phyloP scores from a whole-genome alignment of 2,113 vertebrate species.

The Dicaeum eximium region DNA sequence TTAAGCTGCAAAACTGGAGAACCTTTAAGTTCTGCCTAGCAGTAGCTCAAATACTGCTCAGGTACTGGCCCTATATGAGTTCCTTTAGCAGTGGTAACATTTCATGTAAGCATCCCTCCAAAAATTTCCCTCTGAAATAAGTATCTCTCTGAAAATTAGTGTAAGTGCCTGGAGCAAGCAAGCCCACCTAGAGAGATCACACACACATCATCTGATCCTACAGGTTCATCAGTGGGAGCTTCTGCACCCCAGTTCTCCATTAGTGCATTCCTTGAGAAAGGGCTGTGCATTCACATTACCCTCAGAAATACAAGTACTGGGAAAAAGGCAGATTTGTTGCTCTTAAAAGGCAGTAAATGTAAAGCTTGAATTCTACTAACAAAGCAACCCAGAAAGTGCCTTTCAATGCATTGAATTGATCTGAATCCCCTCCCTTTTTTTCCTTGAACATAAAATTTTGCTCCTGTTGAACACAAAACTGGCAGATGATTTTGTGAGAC shows the following conservation, averaged over 20 bases:
- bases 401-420: neutral
- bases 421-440: neutral
- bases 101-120: neutral
- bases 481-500: neutral
- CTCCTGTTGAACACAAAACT: neutral
- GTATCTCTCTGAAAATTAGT: neutral
- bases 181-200: neutral
- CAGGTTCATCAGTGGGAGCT: neutral
- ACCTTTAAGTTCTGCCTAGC: neutral
- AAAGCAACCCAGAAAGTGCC: neutral
- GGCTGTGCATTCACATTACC: neutral
- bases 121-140: neutral
- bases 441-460: neutral
- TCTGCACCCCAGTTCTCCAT: neutral
- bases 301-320: neutral
- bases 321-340: neutral
- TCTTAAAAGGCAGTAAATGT: neutral
- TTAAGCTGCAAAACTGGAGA: neutral
- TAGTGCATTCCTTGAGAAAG: neutral
- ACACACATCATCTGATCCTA: neutral
- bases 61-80: neutral
- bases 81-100: neutral
- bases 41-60: neutral
- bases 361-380: neutral
- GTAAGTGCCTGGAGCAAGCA: neutral